These are phyloP conservation scores for Lypha dubia DNA, from an alignment of 2,888 invertebrate species.

Conservation along the genomic window DNA sequence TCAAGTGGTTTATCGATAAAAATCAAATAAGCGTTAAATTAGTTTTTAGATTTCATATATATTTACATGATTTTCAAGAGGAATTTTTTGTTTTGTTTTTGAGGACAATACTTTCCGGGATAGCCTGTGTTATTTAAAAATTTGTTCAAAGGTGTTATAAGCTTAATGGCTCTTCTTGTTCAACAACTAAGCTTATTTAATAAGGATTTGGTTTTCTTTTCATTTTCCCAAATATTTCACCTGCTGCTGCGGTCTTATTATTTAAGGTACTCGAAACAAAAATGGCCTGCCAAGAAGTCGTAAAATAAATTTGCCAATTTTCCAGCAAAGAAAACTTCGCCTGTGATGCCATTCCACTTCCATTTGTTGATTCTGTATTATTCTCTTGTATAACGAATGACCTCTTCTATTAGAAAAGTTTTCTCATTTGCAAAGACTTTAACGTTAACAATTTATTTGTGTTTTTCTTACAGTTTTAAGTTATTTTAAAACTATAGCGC, in stretches of 20 bases:
- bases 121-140: too few species aligned
- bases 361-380: neutral
- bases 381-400: neutral
- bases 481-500: constrained; percentile 3
- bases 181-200: too few species aligned
- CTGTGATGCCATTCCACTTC: neutral
- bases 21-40: constrained; percentile 69
- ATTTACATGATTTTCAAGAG: too few species aligned
- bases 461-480: neutral
- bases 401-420: constrained; percentile 46
- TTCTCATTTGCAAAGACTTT: constrained; percentile 26
- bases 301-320: neutral
- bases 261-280: neutral
- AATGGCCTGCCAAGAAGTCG: neutral
- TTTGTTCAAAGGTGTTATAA: too few species aligned
- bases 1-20: constrained; percentile 64
- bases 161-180: too few species aligned
- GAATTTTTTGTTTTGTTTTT: neutral
- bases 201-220: neutral
- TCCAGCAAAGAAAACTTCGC: neutral
- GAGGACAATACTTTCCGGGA: too few species aligned
- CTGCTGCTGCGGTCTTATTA: neutral
- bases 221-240: neutral
- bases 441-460: constrained; percentile 13
- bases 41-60: constrained; percentile 36